Conservation (phyloP, 1,140 invertebrate genomes). For the Diachasmimorpha longicaudata region DNA sequence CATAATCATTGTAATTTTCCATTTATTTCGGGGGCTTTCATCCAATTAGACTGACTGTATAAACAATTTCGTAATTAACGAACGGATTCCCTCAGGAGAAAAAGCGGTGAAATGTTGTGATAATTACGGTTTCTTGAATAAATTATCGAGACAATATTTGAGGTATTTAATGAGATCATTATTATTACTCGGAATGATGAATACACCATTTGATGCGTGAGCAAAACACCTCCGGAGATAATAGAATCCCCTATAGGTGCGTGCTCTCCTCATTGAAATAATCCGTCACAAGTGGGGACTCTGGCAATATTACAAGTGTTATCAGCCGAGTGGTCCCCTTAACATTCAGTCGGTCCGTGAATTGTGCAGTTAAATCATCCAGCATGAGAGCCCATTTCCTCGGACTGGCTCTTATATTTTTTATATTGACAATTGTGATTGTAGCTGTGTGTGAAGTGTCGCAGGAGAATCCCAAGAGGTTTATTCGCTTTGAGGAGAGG, state of each 20-base stretch:
- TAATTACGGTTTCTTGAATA: background rate
- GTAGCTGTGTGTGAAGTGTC: slow-evolving; percentile 16
- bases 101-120: no score
- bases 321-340: background rate
- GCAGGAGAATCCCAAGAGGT: slow-evolving; percentile 24
- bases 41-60: no score
- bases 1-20: no score
- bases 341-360: background rate
- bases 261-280: background rate
- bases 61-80: no score
- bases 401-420: background rate
- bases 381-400: background rate
- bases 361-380: background rate
- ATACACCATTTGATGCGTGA: background rate
- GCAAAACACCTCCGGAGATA: background rate
- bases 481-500: slow-evolving; percentile 38
- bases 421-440: slow-evolving; percentile 29
- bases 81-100: no score
- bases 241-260: background rate
- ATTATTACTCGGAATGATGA: background rate
- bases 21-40: no score
- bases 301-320: background rate
- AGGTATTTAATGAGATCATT: background rate
- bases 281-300: background rate
- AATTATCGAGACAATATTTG: background rate